phyloP scores from a whole-genome alignment of 2,888 invertebrate genomes.

The Pecten maximus region DNA sequence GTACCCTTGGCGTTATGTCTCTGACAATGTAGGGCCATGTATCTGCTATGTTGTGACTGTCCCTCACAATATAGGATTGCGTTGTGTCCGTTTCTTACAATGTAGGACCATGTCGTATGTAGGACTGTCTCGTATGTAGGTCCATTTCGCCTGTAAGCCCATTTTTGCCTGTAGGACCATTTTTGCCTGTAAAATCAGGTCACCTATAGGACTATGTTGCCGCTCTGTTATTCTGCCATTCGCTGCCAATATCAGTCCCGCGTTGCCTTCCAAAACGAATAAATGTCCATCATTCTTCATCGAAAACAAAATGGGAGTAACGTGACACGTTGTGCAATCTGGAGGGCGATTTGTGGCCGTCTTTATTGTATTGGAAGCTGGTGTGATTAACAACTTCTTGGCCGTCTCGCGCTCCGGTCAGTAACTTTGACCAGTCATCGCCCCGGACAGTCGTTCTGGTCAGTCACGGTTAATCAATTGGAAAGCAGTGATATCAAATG shows the following conservation, averaged over 20 bases:
- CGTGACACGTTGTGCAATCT: neutral
- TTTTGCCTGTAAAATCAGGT: too few species aligned
- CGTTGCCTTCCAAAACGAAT: neutral
- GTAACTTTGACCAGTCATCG: neutral
- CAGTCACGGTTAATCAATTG: conserved; percentile 2
- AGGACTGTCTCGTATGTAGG: too few species aligned
- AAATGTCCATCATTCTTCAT: neutral
- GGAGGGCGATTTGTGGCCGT: neutral
- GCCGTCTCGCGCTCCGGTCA: neutral
- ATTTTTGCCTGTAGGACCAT: too few species aligned
- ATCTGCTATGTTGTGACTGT: too few species aligned
- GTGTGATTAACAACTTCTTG: neutral
- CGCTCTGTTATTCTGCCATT: neutral
- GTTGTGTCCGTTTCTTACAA: too few species aligned
- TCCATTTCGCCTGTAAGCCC: too few species aligned
- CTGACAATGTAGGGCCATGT: too few species aligned
- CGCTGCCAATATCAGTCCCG: neutral
- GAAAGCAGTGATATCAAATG: conserved; percentile 20
- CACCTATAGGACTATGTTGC: neutral
- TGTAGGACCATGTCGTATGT: too few species aligned
- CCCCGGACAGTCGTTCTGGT: neutral
- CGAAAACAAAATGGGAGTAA: neutral
- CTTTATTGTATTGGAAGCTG: neutral
- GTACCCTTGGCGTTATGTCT: too few species aligned
- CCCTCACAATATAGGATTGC: too few species aligned